Percentiles rank a stretch among this genome's conserved stretches.
phyloP scores from a whole-genome alignment of 2,113 vertebrate genomes.

The Ceyx cyanopectus region DNA sequence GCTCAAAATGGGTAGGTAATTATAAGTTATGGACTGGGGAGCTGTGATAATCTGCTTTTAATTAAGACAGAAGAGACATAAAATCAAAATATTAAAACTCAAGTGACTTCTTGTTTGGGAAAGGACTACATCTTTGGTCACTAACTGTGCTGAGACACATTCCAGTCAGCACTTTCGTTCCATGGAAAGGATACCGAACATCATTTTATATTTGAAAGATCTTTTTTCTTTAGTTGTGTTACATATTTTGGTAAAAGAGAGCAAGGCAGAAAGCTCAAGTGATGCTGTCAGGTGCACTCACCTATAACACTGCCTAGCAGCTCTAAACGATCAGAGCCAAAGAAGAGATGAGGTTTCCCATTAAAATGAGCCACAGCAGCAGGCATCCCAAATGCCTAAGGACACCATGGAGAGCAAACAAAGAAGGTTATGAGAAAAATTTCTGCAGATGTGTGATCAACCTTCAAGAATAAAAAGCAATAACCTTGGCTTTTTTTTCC shows the following conservation, averaged over 20 bases:
- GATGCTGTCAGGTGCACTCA: slow-evolving; percentile 68
- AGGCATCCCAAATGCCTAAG: slow-evolving; percentile 91
- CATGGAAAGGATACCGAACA: background rate
- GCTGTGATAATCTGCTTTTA: background rate
- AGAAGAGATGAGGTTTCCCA: slow-evolving; percentile 82
- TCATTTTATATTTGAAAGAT: background rate
- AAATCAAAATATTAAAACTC: background rate
- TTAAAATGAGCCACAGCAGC: slow-evolving; percentile 82
- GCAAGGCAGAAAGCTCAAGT: background rate
- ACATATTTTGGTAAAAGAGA: background rate
- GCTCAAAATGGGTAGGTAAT: background rate
- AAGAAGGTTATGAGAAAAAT: background rate
- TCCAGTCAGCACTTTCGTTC: background rate
- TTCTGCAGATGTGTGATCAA: background rate
- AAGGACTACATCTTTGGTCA: background rate
- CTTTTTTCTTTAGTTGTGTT: background rate
- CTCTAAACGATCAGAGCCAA: slow-evolving; percentile 93
- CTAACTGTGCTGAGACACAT: background rate
- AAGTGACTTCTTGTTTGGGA: background rate
- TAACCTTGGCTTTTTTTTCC: background rate
- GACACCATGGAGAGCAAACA: background rate
- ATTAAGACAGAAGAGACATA: background rate
- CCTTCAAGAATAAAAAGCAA: background rate
- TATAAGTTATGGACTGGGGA: background rate
- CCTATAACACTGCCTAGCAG: slow-evolving; percentile 86